Base-by-base conservation (phyloP, 2,888 invertebrate genomes). In the Leucophora obtusa region DNA sequence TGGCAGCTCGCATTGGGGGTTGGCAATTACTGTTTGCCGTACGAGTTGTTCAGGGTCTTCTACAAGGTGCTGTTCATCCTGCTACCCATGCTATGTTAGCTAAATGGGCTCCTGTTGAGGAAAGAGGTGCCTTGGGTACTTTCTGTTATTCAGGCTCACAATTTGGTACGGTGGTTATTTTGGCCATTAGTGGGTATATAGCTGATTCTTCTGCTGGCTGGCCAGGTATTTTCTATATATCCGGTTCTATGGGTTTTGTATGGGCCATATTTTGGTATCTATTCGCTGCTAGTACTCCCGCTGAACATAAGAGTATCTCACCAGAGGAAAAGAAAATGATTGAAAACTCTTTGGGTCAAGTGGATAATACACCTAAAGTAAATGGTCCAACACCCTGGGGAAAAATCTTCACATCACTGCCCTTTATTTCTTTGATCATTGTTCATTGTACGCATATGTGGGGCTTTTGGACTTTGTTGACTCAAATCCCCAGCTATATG, bases 381-480 rank as follows among this genome's bases (percentile, higher is more conserved):
- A 82, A 85, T 17, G 84, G 86, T 10, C 85, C 86, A 2, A 95
- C 94, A 0, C 96, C 96, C 0, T 96, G 96, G 96, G 88, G 88
- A 51, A 91, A 92, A 4, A 95, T 97, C 65, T 91, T 94, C 63
- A 94, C 93, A 0, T 96, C 96, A 0, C 85, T 93, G 63, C 95
- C 96, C 0, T 94, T 96, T 87, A 94, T 94, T 92, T 93, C 96
- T 0, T 91, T 96, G n/a, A 88, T 95, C 2, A 86, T 95, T 0
- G 93, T 94, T 0, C 96, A 96, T 87, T 93, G 94, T 83, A 94
- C 94, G 0, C 95, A 96, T 68, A 91, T 90, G 88, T 94, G 95
- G 92, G 96, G 96, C 21, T 96, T 95, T 89, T 96, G 95, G 94
- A 95, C 95, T 21, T 90, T 96, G 33, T 91, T 96, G 1, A 95